Base-by-base conservation (phyloP, 1,140 invertebrate genomes). In the Heliconius melpomene region DNA sequence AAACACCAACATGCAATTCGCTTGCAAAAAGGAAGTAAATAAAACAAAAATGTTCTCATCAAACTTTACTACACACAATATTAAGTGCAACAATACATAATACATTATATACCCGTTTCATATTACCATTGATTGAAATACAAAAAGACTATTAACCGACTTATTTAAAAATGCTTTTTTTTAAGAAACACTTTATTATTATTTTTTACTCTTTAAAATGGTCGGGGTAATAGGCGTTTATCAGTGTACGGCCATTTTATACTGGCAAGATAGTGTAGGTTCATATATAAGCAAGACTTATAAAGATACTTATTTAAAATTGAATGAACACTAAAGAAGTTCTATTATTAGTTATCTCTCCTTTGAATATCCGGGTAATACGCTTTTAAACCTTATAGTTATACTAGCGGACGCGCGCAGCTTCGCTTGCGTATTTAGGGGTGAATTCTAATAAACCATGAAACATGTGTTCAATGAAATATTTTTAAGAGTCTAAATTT, bases 41-140 rank as follows among this genome's bases (percentile, higher is more conserved):
- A 86, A 86, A 88, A 87, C 82, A 76, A 86, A 83, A 77, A 81
- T 82, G 75, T 81, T 84, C 79, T 81, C 80, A 79, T 86, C 83
- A 86, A 87, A 85, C 81, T 90, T 88, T 90, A 90, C 88, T 90
- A 89, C 83, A 78, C 83, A 86, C 83, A 85, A 75, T 82, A 83
- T 83, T 79, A 75, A 82, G 76, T 76, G 82, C 82, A 84, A 82
- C 77, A 83, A 79, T 82, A 84, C 80, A 84, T 90, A 90, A 88
- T 90, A 90, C 89, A 77, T 88, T 85, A 78, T 83, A 81, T 89
- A 90, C 89, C 89, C 89, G 89, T 89, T 87, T 87, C n/a, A 72
- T 82, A 77, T 83, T 84, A 81, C 81, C 84, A 77, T 74, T 75
- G 71, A 66, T 66, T 29, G 8, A 66, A 66, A 66, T 66, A 66